Evolutionary conservation across 2,888 invertebrate species (phyloP).

Genomic region (Troides helena): DNA sequence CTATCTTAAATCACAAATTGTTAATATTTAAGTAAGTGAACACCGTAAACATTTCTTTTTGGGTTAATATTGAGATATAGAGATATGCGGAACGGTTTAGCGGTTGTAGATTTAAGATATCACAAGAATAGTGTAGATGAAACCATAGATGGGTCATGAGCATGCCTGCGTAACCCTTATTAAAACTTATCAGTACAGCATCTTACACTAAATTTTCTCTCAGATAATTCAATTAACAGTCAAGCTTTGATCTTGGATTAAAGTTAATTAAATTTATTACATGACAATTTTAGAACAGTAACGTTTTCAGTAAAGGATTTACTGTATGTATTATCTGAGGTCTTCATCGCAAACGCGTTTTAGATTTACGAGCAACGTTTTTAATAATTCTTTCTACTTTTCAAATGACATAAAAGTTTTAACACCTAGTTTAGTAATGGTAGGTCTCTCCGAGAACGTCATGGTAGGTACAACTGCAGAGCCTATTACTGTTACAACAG

Average conservation of each 20-base stretch:
- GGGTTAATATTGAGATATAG: not conserved
- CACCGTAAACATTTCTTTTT: not conserved
- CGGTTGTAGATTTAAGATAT: conserved; percentile 2
- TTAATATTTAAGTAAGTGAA: not conserved
- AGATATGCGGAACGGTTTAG: not conserved
- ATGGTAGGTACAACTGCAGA: too few relatives aligned
- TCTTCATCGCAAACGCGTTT: too few relatives aligned
- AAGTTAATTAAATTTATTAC: not conserved
- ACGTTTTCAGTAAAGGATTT: too few relatives aligned
- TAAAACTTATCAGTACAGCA: conserved; percentile 12
- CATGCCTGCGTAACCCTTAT: conserved; percentile 12
- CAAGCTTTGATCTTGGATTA: not conserved
- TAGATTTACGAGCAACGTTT: not conserved
- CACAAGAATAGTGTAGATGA: not conserved
- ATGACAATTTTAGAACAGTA: not conserved
- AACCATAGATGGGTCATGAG: conserved; percentile 9
- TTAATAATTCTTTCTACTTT: not conserved
- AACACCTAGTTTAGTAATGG: not conserved
- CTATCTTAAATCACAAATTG: not conserved
- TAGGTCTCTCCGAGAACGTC: too few relatives aligned
- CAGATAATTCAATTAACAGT: not conserved
- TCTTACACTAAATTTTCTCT: conserved; percentile 7
- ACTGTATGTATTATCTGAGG: too few relatives aligned
- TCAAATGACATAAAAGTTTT: not conserved
- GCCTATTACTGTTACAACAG: too few relatives aligned